A percentile compares a stretch with the other conserved stretches of the same genome.
Evolutionary conservation across 2,888 invertebrate genomes (phyloP).

Genomic region (Lypha dubia): DNA sequence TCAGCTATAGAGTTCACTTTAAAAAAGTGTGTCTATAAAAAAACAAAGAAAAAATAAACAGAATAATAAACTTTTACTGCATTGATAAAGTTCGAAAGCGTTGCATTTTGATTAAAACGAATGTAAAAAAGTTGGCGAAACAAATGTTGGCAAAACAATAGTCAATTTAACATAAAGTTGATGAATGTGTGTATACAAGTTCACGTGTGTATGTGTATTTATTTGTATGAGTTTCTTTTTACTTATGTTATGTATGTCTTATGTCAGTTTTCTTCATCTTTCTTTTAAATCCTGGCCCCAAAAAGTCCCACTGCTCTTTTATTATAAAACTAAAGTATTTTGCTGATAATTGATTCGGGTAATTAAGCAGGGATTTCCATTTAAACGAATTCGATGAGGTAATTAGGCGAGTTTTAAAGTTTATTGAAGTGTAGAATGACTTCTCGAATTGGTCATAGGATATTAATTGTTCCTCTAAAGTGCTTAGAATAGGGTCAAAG

Average conservation of each 20-base stretch:
- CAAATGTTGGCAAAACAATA: conserved; percentile 71
- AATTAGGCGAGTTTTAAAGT: too few species aligned
- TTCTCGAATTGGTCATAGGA: too few species aligned
- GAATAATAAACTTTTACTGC: conserved; percentile 65
- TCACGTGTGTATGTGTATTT: not conserved
- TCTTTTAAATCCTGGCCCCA: conserved; percentile 22
- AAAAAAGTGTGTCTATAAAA: conserved; percentile 33
- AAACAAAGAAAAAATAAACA: conserved; percentile 34
- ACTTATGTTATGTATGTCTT: not conserved
- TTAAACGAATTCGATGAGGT: too few species aligned
- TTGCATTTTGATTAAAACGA: conserved; percentile 71
- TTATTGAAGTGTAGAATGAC: too few species aligned
- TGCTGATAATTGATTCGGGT: too few species aligned
- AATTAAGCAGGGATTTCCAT: too few species aligned
- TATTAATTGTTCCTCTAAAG: too few species aligned
- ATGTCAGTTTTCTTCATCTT: conserved; percentile 44
- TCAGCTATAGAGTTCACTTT: conserved; percentile 21
- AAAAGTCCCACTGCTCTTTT: conserved; percentile 13
- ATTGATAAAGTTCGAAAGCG: conserved; percentile 67
- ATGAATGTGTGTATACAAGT: not conserved
- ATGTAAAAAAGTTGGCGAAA: conserved; percentile 68
- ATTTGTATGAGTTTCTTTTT: too few species aligned
- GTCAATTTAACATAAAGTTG: conserved; percentile 58
- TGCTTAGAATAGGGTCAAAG: too few species aligned
- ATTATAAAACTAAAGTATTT: conserved; percentile 38